A percentile compares a stretch with the other conserved stretches of the same genome.
These are phyloP conservation scores for Eupelmus urozonus DNA, from an alignment of 2,888 invertebrate species.

Conservation along the genomic window DNA sequence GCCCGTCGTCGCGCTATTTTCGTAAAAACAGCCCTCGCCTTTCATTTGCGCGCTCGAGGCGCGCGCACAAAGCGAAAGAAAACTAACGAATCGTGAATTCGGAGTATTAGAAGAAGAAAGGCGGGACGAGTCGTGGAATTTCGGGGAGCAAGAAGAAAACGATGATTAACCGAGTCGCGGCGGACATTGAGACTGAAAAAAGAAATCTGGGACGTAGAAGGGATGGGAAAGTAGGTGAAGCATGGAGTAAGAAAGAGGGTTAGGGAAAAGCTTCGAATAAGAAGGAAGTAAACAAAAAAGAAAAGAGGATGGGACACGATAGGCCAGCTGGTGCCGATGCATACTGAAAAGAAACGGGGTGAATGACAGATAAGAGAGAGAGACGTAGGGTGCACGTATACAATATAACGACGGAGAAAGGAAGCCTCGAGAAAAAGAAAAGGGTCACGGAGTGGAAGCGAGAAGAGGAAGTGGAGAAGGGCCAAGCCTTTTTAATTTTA, in stretches of 20 bases:
- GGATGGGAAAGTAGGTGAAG: slow-evolving; percentile 32
- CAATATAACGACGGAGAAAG: not conserved
- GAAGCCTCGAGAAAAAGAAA: slow-evolving; percentile 27
- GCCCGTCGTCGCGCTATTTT: not conserved
- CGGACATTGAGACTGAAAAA: not conserved
- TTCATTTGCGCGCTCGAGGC: not conserved
- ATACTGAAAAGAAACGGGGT: slow-evolving; percentile 30
- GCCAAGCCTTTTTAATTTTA: slow-evolving; percentile 47
- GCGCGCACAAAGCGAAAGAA: not conserved
- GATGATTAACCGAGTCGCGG: not conserved
- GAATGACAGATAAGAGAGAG: slow-evolving; percentile 43
- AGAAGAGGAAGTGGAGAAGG: not conserved
- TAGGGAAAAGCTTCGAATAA: slow-evolving; percentile 32
- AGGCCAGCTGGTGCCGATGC: not conserved
- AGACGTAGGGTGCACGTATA: too few relatives aligned
- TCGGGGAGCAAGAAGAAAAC: not conserved
- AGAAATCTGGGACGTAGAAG: not conserved
- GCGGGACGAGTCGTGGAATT: slow-evolving; percentile 21
- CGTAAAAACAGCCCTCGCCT: not conserved
- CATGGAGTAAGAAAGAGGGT: not conserved
- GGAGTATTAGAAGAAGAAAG: not conserved
- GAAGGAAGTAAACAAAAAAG: slow-evolving; percentile 49
- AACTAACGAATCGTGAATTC: slow-evolving; percentile 5
- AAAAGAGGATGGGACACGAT: not conserved
- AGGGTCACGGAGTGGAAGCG: slow-evolving; percentile 25